Percentiles rank a stretch among this genome's conserved stretches.
phyloP scores from a whole-genome alignment of 37 sponge, comb jelly and placozoan species.

The Hormiphora californensis region DNA sequence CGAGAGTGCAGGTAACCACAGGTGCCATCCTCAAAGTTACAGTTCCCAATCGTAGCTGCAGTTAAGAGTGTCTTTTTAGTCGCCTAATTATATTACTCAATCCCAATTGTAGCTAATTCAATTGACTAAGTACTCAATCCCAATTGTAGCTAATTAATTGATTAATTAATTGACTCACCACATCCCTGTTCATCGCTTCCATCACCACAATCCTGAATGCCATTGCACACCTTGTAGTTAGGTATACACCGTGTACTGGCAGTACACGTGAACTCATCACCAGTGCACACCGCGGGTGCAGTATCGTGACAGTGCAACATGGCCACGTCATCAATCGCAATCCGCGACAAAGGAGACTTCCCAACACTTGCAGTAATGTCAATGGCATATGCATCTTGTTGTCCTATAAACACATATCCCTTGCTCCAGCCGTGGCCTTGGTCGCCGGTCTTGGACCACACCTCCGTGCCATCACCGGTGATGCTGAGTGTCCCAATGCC shows the following conservation, averaged over 20 bases:
- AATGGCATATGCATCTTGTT: background rate
- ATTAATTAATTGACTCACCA: background rate
- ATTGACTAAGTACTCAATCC: too few relatives aligned
- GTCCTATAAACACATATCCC: slow-evolving; percentile 40
- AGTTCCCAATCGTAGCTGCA: slow-evolving; percentile 24
- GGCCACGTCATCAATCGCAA: slow-evolving; percentile 30
- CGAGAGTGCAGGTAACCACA: slow-evolving; percentile 35
- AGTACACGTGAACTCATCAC: background rate
- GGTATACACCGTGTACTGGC: slow-evolving; percentile 32
- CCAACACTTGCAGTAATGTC: slow-evolving; percentile 15
- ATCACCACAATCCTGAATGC: slow-evolving; percentile 43
- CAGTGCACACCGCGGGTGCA: slow-evolving; percentile 5
- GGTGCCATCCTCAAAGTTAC: slow-evolving; percentile 33
- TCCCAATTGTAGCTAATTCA: too few relatives aligned
- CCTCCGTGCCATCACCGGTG: slow-evolving; percentile 8
- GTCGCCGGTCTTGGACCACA: slow-evolving; percentile 34
- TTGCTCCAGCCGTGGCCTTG: slow-evolving; percentile 51
- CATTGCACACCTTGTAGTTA: slow-evolving; percentile 4
- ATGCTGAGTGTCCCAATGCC: slow-evolving; percentile 49
- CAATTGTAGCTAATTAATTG: too few relatives aligned
- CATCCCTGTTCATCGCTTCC: slow-evolving; percentile 44
- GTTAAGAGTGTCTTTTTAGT: too few relatives aligned
- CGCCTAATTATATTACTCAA: too few relatives aligned
- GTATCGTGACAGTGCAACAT: slow-evolving; percentile 53
- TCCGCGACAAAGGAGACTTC: background rate